A percentile compares a stretch with the other conserved stretches of the same genome.
Conservation (phyloP, 1,140 invertebrate species). For the Plutomurus gul region DNA sequence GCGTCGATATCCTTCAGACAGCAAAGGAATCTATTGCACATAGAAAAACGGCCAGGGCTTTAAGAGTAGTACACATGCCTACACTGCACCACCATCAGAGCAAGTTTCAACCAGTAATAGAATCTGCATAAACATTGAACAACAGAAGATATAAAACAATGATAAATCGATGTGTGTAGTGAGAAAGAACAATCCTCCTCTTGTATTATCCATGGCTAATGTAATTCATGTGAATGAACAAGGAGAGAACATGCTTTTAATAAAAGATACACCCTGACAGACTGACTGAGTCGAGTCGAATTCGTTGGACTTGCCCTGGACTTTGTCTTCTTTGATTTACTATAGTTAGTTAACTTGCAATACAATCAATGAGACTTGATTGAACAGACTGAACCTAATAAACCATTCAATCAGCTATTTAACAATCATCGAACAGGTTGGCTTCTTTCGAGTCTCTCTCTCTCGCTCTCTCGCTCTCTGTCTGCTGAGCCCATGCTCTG, state of each 20-base stretch:
- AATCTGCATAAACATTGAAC: slow-evolving; percentile 19
- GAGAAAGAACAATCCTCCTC: too few relatives aligned
- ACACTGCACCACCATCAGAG: too few relatives aligned
- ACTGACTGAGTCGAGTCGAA: too few relatives aligned
- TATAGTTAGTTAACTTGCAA: neutral
- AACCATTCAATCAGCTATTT: slow-evolving; percentile 24
- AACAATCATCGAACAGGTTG: slow-evolving; percentile 16
- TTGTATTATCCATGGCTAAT: too few relatives aligned
- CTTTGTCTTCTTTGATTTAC: neutral
- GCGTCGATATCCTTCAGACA: too few relatives aligned
- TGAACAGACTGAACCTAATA: slow-evolving; percentile 14
- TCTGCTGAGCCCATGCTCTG: too few relatives aligned
- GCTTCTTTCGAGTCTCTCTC: neutral
- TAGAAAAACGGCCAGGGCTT: too few relatives aligned
- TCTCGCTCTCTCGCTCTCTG: neutral
- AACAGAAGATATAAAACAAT: slow-evolving; percentile 2
- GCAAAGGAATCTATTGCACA: too few relatives aligned
- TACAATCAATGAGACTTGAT: neutral
- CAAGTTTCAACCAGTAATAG: neutral
- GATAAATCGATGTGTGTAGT: neutral
- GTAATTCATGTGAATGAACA: slow-evolving; percentile 6
- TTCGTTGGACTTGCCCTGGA: too few relatives aligned
- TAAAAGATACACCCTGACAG: slow-evolving; percentile 16
- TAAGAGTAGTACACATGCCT: too few relatives aligned
- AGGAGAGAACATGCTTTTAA: slow-evolving; percentile 29